Evolutionary conservation across 2,888 invertebrate species (phyloP).

Genomic region (Diplazon laetatorius): DNA sequence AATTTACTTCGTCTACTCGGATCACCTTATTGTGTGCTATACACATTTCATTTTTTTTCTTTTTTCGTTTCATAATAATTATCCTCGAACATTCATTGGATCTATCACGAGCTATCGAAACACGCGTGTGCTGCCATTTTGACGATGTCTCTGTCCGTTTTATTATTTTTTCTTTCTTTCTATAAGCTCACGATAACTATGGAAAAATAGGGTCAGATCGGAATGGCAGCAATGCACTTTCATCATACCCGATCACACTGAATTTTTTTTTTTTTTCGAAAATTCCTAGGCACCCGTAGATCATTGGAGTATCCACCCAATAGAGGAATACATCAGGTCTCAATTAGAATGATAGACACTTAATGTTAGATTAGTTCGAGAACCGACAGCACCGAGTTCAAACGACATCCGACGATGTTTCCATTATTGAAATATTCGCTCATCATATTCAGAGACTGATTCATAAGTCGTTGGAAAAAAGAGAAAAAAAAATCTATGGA

Average conservation of each 20-base stretch:
- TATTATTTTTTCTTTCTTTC: too few relatives aligned
- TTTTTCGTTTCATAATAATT: constrained; percentile 34
- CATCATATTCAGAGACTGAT: background rate
- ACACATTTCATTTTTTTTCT: too few relatives aligned
- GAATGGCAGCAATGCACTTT: constrained; percentile 39
- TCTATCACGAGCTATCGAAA: constrained; percentile 32
- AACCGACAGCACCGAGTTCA: constrained; percentile 48
- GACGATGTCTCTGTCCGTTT: too few relatives aligned
- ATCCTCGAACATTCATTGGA: constrained; percentile 36
- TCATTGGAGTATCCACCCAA: constrained; percentile 51
- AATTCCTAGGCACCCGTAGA: constrained; percentile 51
- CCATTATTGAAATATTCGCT: background rate
- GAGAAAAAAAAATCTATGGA: too few relatives aligned
- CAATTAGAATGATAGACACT: constrained; percentile 57
- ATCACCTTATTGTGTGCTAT: constrained; percentile 36
- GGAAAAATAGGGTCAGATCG: background rate
- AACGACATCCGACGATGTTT: background rate
- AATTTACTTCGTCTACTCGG: constrained; percentile 41
- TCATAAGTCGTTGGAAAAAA: background rate
- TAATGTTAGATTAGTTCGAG: constrained; percentile 60
- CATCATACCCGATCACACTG: constrained; percentile 45
- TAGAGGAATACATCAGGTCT: constrained; percentile 49
- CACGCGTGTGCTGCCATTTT: constrained; percentile 38
- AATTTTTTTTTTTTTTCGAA: constrained; percentile 30
- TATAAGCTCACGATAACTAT: background rate